Percentiles rank a stretch among this genome's conserved stretches.
Conservation (phyloP, 1,140 invertebrate genomes). For the Dendrolimus punctatus region DNA sequence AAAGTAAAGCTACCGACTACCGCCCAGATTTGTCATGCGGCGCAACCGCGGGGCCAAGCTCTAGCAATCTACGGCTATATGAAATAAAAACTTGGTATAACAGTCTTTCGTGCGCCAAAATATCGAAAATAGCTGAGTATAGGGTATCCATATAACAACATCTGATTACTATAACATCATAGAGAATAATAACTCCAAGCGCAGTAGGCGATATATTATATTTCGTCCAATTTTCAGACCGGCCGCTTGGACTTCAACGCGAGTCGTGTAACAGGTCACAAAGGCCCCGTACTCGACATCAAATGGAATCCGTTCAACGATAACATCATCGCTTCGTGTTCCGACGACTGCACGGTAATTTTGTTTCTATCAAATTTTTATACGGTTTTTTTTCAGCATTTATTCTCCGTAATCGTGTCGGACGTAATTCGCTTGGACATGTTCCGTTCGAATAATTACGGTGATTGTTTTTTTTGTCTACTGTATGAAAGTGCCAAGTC, state of each 20-base stretch:
- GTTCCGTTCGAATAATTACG: conserved; percentile 21
- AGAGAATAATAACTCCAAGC: too few relatives aligned
- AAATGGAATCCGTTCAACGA: conserved; percentile 96
- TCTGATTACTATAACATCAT: too few relatives aligned
- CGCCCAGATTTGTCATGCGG: too few relatives aligned
- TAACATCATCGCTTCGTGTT: conserved; percentile 95
- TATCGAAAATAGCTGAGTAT: too few relatives aligned
- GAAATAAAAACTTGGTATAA: too few relatives aligned
- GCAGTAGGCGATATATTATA: too few relatives aligned
- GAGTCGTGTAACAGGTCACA: conserved; percentile 85
- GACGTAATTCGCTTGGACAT: conserved; percentile 13
- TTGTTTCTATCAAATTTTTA: conserved; percentile 23
- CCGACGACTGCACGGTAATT: conserved; percentile 92
- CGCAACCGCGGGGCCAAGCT: too few relatives aligned
- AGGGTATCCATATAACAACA: too few relatives aligned
- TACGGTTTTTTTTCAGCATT: background rate
- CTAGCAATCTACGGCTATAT: too few relatives aligned
- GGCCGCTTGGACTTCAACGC: conserved; percentile 84
- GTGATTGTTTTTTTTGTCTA: conserved; percentile 9
- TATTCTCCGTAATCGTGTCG: background rate
- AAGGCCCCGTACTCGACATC: conserved; percentile 87
- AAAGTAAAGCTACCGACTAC: too few relatives aligned
- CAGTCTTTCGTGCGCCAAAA: too few relatives aligned
- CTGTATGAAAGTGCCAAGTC: conserved; percentile 14
- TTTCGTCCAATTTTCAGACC: conserved; percentile 69